Base-by-base conservation (phyloP, 1,140 invertebrate genomes). In the Belonocnema kinseyi region DNA sequence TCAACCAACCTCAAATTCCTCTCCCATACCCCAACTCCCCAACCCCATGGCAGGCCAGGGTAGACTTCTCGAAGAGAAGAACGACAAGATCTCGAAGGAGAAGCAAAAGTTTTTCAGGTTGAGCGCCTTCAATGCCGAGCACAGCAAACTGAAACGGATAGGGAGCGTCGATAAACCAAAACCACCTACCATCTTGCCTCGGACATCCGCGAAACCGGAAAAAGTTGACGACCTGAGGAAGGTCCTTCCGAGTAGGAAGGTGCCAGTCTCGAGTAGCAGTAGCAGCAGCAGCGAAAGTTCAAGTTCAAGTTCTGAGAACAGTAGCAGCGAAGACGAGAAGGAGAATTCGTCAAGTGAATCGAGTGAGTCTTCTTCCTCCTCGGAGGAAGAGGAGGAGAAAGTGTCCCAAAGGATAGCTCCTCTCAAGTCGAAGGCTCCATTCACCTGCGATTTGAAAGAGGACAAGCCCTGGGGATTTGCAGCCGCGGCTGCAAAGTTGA, bases 41-140 rank as follows among this genome's bases (percentile, higher is more conserved):
- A 86, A 87, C 87, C 89, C 90, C 88, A 86, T 89, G 85, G 88
- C 86, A 85, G 86, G 87, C 86, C 89, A 89, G 88, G 88, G 88
- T 87, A 88, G 87, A 86, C 88, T 90, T 81, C 92, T 92, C 84
- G 92, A 93, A 85, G 93, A 94, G 86, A 93, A 92, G 86, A 93
- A 93, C 88, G 95, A 95, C 89, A 93, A 93, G 84, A 96, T 97
- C 92, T 96, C 95, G 70, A 96, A 96, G 91, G 95, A 96, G 90
- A 96, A 96, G 92, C 95, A 96, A 91, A 96, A 96, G 90, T 96
- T 96, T 92, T 97, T 96, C 92, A 93, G 95, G 88, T 92, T 94
- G 85, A 95, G 94, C 83, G 95, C 94, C 74, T 95, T 95, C 87
- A 95, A 95, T 88, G 90, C 92, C 19, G 91, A 91, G 73, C 92